phyloP scores from a whole-genome alignment of 2,888 invertebrate genomes.

The Melieria picta region DNA sequence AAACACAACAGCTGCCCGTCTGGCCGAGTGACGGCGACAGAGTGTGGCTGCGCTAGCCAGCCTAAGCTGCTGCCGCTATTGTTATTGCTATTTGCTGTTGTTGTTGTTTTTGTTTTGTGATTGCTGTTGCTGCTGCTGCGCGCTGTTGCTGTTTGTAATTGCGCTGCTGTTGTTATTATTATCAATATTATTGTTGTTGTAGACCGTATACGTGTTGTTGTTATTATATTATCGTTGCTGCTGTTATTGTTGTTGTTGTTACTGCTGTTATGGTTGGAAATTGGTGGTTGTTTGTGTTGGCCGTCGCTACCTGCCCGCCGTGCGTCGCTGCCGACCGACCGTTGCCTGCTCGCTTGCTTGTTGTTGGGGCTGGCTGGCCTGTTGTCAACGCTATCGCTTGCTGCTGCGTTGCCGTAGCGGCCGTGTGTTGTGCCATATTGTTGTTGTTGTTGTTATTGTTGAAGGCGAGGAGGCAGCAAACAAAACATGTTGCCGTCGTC shows the following conservation, averaged over 20 bases:
- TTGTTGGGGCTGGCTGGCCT: constrained; percentile 32
- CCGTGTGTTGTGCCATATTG: constrained; percentile 14
- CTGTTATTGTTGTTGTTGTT: constrained; percentile 7
- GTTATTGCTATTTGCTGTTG: no score
- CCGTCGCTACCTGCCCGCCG: constrained; percentile 31
- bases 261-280: constrained; percentile 21
- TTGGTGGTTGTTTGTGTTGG: constrained; percentile 22
- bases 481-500: neutral
- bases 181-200: constrained; percentile 2
- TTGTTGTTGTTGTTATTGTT: constrained; percentile 18
- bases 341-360: constrained; percentile 8
- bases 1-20: no score
- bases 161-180: neutral
- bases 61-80: no score
- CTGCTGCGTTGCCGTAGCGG: constrained; percentile 22
- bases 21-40: no score
- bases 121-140: no score
- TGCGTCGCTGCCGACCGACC: constrained; percentile 15
- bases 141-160: no score
- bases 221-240: constrained; percentile 5
- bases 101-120: no score
- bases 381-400: constrained; percentile 28
- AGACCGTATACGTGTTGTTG: constrained; percentile 1
- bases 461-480: neutral
- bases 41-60: no score